Conservation (phyloP, 2,888 invertebrate genomes). For the Lithodes maja region DNA sequence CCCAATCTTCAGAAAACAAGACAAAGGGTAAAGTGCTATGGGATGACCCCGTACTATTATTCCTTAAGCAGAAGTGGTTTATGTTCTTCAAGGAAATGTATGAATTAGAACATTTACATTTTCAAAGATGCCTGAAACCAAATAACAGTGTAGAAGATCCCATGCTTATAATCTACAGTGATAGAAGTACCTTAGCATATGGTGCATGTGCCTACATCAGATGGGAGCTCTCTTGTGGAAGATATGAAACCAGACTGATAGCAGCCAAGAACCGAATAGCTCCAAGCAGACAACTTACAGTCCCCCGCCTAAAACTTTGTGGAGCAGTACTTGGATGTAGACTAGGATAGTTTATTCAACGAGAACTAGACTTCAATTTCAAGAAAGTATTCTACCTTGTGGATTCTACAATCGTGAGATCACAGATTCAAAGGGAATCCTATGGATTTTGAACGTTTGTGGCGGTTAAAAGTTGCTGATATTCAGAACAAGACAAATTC, state of each 20-base stretch:
- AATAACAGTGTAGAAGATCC: conserved; percentile 11
- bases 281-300: background rate
- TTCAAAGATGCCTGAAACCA: conserved; percentile 7
- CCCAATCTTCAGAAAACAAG: no score
- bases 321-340: conserved; percentile 8
- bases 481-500: conserved; percentile 8
- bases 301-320: conserved; percentile 40
- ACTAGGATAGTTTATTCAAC: background rate
- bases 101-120: conserved; percentile 7
- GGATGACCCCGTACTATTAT: no score
- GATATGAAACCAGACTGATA: background rate
- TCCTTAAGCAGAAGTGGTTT: background rate
- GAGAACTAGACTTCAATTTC: conserved; percentile 1
- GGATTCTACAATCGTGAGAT: conserved; percentile 37
- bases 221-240: background rate
- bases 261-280: conserved; percentile 36
- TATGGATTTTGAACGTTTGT: conserved; percentile 28
- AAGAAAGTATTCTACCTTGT: background rate
- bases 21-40: no score
- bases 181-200: conserved; percentile 22
- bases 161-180: conserved; percentile 16
- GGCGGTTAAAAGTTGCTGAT: conserved; percentile 14
- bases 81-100: conserved; percentile 10
- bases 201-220: conserved; percentile 34
- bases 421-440: conserved; percentile 40